Evolutionary conservation across 2,888 invertebrate genomes (phyloP).

Genomic region (Xestia xanthographa): DNA sequence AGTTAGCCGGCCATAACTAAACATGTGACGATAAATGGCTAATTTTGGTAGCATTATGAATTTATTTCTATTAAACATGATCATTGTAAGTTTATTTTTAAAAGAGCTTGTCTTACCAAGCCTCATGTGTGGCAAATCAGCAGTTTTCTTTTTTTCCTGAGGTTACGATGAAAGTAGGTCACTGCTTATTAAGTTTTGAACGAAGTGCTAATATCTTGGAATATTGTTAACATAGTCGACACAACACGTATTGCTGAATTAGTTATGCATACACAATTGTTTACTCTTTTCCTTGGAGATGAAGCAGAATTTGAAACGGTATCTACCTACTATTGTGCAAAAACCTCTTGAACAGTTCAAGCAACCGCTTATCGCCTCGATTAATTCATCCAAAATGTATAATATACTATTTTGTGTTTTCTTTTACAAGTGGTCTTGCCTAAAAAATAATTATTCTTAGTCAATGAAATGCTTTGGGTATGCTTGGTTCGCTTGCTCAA

Average conservation of each 20-base stretch:
- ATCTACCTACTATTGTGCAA: constrained; percentile 7
- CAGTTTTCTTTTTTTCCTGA: neutral
- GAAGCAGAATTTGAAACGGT: constrained; percentile 18
- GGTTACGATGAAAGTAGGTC: constrained; percentile 35
- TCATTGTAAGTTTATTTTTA: neutral
- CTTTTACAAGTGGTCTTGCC: neutral
- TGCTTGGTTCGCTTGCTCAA: constrained; percentile 4
- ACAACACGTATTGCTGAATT: constrained; percentile 4
- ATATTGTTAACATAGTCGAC: neutral
- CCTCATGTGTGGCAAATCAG: neutral
- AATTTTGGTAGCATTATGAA: constrained; percentile 12
- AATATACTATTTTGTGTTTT: constrained; percentile 7
- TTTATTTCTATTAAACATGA: neutral
- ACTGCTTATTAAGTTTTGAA: constrained; percentile 4
- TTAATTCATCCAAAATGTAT: neutral
- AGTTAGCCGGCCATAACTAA: constrained; percentile 32
- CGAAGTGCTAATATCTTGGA: neutral
- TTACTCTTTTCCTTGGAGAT: constrained; percentile 23
- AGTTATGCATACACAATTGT: constrained; percentile 11
- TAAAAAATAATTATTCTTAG: neutral
- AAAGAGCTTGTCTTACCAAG: neutral
- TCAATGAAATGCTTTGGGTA: neutral
- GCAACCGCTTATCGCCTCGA: neutral
- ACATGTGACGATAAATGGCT: constrained; percentile 35
- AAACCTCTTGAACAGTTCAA: neutral